Evolutionary conservation across 2,888 invertebrate species (phyloP), one percentile per base, ranked within the genome.

Genomic region (Torymus texanus): DNA sequence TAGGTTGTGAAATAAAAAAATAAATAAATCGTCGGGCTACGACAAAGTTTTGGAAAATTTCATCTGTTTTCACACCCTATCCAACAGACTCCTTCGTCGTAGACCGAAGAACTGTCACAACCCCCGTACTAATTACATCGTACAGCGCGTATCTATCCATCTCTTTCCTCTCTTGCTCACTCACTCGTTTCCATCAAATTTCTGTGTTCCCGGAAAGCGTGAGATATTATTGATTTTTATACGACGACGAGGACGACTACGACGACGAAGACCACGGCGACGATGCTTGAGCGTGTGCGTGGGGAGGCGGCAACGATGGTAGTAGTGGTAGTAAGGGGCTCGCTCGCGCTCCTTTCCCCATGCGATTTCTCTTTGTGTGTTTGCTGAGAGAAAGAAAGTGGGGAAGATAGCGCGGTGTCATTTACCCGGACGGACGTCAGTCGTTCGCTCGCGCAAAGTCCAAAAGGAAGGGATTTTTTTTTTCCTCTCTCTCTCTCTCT

Each of bases 161-260:
- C 24, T 21, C 24, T 18, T 41, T 16, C n/a, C 63, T 24, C 62
- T n/a, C n/a, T 12, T 61, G 13, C 14, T 24, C n/a, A 5, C 58
- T 11, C 18, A 12, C 53, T 63, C 66, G n/a, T 61, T 71, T 80
- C 76, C 73, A 76, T 80, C 80, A 73, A 79, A 81, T 87, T 88
- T 88, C 86, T 85, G 84, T 80, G 85, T 85, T 88, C 88, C 86
- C 86, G 86, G 88, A 89, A 89, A 88, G 87, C 88, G 84, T 87
- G 88, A 90, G 90, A 90, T 88, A 88, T 90, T 90, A 90, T 90
- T 90, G 90, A 90, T 90, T 90, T 90, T 88, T 88, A 88, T 88
- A 87, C 85, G 75, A 41, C 41, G 41, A 41, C 41, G 41, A 41
- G 8, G 41, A 8, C 41, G 41, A 41, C 53, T 62, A 41, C 41